Base-by-base conservation (phyloP, 2,888 invertebrate genomes). In the Malachius bipustulatus region DNA sequence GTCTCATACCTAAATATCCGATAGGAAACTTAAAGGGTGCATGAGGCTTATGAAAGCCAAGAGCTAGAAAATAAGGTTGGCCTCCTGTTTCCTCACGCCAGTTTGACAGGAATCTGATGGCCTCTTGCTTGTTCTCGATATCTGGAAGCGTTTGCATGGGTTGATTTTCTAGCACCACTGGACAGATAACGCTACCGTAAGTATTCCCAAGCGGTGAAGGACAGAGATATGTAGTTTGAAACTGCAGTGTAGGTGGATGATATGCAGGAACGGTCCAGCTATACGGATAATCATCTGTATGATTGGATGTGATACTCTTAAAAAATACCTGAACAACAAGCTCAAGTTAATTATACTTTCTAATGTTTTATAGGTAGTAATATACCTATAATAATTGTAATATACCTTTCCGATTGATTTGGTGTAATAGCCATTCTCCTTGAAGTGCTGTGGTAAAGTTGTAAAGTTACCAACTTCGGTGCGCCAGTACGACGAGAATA, bases 1-100 rank as follows among this genome's bases (percentile, higher is more conserved):
- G 28, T 27, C 14, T 40, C 65, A 59, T 65, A 84, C 84, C 67
- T 46, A 84, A 62, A 65, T 77, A 91, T 56, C 77, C 63, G 44
- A 62, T 56, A 0, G 91, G 91, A 64, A 77, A 87, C 53, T 84
- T 89, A n/a, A 91, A 67, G 9, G 90, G 90, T 47, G 91, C 77
- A 51, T 91, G 91, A 2, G 91, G 91, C 54, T 91, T 91, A 54
- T 90, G 83, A 55, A 83, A 85, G 0, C 91, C 91, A 47, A 91
- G 72, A 3, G 85, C 88, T 29, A 91, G 60, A 47, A 91, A 82
- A 54, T 77, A 88, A 4, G 87, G 84, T 36, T 63, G 56, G 9
- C 51, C 48, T n/a, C 50, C 52, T n/a, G 47, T 47, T 41, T 51
- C 45, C 37, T 63, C 41, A 34, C 51, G 45, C 11, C 55, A 54